Evolutionary conservation across 2,888 invertebrate species (phyloP).

Genomic region (Drosophila monieri): DNA sequence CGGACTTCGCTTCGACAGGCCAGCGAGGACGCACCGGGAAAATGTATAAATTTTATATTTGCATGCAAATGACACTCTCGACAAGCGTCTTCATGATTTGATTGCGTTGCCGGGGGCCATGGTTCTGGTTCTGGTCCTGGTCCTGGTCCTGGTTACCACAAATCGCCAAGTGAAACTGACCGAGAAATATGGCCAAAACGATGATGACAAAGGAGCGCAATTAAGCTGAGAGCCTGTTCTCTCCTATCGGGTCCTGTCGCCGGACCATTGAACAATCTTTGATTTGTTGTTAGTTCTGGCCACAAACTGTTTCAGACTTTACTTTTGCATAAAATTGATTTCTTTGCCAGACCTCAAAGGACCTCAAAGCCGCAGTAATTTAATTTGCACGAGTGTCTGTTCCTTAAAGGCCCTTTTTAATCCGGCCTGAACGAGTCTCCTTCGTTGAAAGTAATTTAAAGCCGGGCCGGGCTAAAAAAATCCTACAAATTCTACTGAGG

Average conservation of each 20-base stretch:
- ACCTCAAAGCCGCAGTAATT: conserved; percentile 34
- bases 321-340: conserved; percentile 37
- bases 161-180: conserved; percentile 25
- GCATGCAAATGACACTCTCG: conserved; percentile 44
- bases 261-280: conserved; percentile 15
- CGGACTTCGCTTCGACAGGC: conserved; percentile 22
- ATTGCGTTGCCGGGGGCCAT: conserved; percentile 35
- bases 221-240: conserved; percentile 44
- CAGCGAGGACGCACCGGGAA: conserved; percentile 9
- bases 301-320: conserved; percentile 9
- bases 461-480: conserved; percentile 10
- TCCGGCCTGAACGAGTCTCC: conserved; percentile 18
- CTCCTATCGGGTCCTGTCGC: background rate
- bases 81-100: conserved; percentile 42
- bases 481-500: conserved; percentile 33
- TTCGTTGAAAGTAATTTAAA: conserved; percentile 39
- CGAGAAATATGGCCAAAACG: conserved; percentile 13
- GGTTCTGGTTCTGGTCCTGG: background rate
- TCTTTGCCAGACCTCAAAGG: conserved; percentile 12
- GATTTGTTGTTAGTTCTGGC: conserved; percentile 18
- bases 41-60: conserved; percentile 42
- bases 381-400: conserved; percentile 28
- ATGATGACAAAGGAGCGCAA: conserved; percentile 32
- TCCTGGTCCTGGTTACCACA: conserved; percentile 2
- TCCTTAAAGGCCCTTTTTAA: background rate